Conservation (phyloP, 2,888 invertebrate species). For the Pachycephus smyrnensis region DNA sequence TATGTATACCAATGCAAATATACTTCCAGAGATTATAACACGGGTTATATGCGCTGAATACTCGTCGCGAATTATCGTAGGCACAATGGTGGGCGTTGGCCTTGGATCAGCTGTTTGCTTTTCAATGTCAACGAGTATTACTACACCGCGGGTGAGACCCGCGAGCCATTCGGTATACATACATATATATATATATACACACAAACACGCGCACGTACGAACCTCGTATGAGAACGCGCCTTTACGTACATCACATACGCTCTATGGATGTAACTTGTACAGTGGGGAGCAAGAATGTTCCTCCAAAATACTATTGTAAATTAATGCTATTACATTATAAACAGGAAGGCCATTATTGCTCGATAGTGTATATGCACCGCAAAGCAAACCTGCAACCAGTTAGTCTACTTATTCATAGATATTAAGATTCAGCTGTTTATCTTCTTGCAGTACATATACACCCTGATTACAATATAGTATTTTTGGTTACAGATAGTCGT, state of each 20-base stretch:
- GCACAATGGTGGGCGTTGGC: conserved; percentile 40
- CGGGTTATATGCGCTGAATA: neutral
- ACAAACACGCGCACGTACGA: conserved; percentile 17
- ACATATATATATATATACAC: neutral
- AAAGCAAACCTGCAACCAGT: neutral
- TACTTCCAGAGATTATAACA: neutral
- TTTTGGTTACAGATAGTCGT: neutral
- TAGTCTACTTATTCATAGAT: neutral
- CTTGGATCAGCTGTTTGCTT: conserved; percentile 57
- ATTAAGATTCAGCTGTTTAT: neutral
- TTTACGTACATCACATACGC: no score
- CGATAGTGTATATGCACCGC: no score
- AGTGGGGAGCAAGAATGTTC: no score
- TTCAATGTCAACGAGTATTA: conserved; percentile 54
- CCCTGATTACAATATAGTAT: neutral
- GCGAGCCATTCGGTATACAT: conserved; percentile 13
- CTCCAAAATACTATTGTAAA: no score
- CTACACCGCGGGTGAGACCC: conserved; percentile 30
- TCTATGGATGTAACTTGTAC: no score
- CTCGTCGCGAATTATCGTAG: conserved; percentile 29
- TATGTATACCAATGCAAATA: neutral
- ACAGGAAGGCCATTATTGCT: no score
- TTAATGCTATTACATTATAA: no score
- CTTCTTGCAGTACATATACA: neutral
- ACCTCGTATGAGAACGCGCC: neutral